phyloP scores from a whole-genome alignment of 2,113 vertebrate species.

The Falcunculus frontatus region DNA sequence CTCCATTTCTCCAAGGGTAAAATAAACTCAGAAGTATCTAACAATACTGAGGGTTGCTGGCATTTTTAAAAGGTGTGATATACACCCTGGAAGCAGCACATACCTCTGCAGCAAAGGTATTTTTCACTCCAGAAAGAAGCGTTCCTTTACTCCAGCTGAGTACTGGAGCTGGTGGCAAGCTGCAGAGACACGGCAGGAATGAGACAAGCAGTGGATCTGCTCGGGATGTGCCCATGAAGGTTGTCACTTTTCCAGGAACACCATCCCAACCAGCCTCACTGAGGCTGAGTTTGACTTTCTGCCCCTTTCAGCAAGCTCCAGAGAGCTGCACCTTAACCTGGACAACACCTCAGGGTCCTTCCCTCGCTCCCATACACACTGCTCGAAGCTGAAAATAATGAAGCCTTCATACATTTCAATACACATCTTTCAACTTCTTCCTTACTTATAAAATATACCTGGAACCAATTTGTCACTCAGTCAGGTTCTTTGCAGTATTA shows the following conservation, averaged over 20 bases:
- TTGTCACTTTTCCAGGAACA: neutral
- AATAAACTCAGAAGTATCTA: neutral
- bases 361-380: accelerated
- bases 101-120: neutral
- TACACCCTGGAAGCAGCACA: neutral
- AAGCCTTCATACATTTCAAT: neutral
- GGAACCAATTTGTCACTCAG: neutral
- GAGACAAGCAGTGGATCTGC: neutral
- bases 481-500: neutral
- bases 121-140: neutral
- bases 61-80: neutral
- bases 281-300: neutral
- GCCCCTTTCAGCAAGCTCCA: neutral
- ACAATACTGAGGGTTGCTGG: neutral
- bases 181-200: neutral
- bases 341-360: neutral
- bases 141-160: neutral
- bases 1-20: neutral
- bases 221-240: neutral
- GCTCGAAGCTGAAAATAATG: neutral
- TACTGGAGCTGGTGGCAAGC: neutral
- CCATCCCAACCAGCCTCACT: neutral
- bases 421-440: neutral
- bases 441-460: neutral
- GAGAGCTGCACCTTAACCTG: neutral